phyloP scores from a whole-genome alignment of 2,888 invertebrate genomes.

The Drosophila nigricruria region DNA sequence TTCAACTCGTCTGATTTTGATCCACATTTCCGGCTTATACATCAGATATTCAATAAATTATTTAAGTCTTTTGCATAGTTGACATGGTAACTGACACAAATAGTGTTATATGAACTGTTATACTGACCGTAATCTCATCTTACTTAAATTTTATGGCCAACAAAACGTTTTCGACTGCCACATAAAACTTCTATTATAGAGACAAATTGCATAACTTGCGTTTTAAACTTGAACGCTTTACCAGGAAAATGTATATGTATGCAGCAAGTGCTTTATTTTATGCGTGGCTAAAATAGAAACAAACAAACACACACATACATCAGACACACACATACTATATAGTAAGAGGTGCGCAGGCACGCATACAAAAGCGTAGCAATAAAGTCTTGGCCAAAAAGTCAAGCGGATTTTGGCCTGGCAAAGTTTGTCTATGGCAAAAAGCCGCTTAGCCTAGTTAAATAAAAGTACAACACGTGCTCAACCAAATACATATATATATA shows the following conservation, averaged over 20 bases:
- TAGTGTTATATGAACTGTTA: slow-evolving; percentile 15
- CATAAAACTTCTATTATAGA: slow-evolving; percentile 17
- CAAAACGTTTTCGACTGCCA: slow-evolving; percentile 8
- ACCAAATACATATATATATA: slow-evolving; percentile 3
- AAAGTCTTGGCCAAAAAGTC: slow-evolving; percentile 74
- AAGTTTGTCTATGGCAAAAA: slow-evolving; percentile 71
- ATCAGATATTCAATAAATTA: background rate
- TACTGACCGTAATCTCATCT: slow-evolving; percentile 5
- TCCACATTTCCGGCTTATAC: background rate
- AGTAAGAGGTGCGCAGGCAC: slow-evolving; percentile 15
- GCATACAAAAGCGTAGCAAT: slow-evolving; percentile 42
- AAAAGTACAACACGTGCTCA: slow-evolving; percentile 62
- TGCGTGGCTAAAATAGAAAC: slow-evolving; percentile 28
- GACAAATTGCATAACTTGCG: slow-evolving; percentile 50
- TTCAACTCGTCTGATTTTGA: background rate
- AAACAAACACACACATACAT: slow-evolving; percentile 8
- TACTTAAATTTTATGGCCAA: slow-evolving; percentile 14
- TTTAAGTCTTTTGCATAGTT: background rate
- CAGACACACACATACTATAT: background rate
- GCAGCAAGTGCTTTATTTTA: slow-evolving; percentile 35
- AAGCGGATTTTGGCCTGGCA: slow-evolving; percentile 72
- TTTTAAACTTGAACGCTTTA: slow-evolving; percentile 31
- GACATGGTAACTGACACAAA: slow-evolving; percentile 1
- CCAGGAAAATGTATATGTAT: slow-evolving; percentile 13
- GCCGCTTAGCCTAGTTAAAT: slow-evolving; percentile 80